Evolutionary conservation across 2,113 vertebrate species (phyloP).

Genomic region (Semnornis frantzii): DNA sequence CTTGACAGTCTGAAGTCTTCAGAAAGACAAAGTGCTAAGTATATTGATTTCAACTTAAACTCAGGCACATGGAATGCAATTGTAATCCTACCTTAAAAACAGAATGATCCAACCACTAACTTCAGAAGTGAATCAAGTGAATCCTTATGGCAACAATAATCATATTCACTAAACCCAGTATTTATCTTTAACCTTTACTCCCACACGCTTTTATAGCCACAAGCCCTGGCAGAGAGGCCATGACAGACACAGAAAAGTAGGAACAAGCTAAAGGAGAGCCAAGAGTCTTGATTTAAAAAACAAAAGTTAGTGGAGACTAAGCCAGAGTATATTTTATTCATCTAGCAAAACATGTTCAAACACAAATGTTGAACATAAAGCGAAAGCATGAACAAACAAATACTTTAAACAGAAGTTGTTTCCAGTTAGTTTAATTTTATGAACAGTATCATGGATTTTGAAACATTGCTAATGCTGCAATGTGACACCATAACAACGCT

Average conservation of each 20-base stretch:
- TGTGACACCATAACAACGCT: not conserved
- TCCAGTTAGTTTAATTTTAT: not conserved
- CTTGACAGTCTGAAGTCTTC: not conserved
- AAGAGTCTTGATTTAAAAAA: constrained; percentile 5
- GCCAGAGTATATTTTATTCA: not conserved
- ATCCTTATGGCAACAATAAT: not conserved
- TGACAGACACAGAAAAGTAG: not conserved
- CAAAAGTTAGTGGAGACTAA: not conserved
- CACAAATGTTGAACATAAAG: not conserved
- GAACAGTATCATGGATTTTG: not conserved
- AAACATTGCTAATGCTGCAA: not conserved
- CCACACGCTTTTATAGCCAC: not conserved
- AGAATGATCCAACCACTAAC: not conserved
- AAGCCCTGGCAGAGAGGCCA: not conserved
- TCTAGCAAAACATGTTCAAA: not conserved
- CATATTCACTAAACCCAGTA: not conserved
- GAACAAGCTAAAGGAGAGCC: not conserved
- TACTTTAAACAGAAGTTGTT: not conserved
- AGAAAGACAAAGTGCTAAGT: not conserved
- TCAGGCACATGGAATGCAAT: not conserved
- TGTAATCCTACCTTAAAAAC: not conserved
- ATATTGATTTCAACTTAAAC: not conserved
- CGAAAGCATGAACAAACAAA: not conserved
- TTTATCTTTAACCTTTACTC: constrained; percentile 54
- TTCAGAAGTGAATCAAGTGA: not conserved